Evolutionary conservation across 2,888 invertebrate genomes (phyloP).

Genomic region (Patella pellucida): DNA sequence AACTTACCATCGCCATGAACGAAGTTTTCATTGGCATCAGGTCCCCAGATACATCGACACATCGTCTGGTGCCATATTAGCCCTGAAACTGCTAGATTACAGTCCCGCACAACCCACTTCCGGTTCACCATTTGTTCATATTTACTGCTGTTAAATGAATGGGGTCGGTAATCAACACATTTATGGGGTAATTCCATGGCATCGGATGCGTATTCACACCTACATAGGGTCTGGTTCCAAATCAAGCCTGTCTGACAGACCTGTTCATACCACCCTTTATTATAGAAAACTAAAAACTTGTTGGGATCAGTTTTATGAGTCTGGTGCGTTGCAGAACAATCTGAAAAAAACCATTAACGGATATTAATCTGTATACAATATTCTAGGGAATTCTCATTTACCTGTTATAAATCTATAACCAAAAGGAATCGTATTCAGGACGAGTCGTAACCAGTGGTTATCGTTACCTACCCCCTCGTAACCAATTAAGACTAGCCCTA

Average conservation of each 20-base stretch:
- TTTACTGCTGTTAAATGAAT: conserved; percentile 25
- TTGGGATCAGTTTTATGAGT: conserved; percentile 33
- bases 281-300: conserved; percentile 40
- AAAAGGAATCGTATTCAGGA: too few relatives aligned
- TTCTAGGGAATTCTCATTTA: too few relatives aligned
- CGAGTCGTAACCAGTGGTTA: too few relatives aligned
- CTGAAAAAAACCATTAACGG: conserved; percentile 15
- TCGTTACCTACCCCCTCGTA: too few relatives aligned
- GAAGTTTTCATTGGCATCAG: conserved; percentile 31
- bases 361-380: too few relatives aligned
- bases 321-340: conserved; percentile 32
- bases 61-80: conserved; percentile 44
- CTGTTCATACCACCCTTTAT: conserved; percentile 40
- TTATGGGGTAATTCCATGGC: conserved; percentile 4
- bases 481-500: too few relatives aligned
- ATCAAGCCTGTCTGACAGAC: conserved; percentile 36
- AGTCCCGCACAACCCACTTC: conserved; percentile 41
- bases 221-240: conserved; percentile 44
- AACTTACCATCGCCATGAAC: not conserved
- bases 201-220: conserved; percentile 36
- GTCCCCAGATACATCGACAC: conserved; percentile 43
- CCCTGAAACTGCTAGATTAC: conserved; percentile 38
- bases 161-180: conserved; percentile 22
- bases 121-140: conserved; percentile 45
- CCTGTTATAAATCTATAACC: too few relatives aligned